phyloP scores from a whole-genome alignment of 2,113 vertebrate genomes.

The Oryzias celebensis region DNA sequence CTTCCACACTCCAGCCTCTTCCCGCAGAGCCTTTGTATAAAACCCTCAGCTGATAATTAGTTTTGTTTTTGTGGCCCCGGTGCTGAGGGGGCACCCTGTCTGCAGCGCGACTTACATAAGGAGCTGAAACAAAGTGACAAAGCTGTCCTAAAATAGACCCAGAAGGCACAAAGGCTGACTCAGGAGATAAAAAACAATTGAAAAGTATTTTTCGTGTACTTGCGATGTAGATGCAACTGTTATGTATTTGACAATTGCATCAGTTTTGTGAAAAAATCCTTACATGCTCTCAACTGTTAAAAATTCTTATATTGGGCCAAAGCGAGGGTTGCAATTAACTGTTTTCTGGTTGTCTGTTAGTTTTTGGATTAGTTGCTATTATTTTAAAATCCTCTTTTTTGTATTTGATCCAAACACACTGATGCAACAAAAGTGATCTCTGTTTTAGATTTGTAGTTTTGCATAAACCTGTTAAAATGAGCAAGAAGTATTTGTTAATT shows the following conservation, averaged over 20 bases:
- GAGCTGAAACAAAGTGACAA: constrained; percentile 31
- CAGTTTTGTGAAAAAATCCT: not conserved
- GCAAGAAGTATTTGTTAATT: too few relatives aligned
- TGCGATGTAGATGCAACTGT: constrained; percentile 5
- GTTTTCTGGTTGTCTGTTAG: too few relatives aligned
- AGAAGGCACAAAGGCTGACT: constrained; percentile 20
- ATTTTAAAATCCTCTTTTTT: too few relatives aligned
- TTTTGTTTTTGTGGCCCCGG: constrained; percentile 39
- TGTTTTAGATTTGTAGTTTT: too few relatives aligned
- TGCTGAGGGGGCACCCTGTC: constrained; percentile 23
- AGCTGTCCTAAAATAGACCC: constrained; percentile 35
- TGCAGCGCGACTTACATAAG: constrained; percentile 19
- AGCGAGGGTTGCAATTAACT: too few relatives aligned
- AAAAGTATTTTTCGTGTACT: constrained; percentile 11
- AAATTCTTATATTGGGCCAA: too few relatives aligned
- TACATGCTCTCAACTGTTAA: too few relatives aligned
- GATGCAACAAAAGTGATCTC: too few relatives aligned
- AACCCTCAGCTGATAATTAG: constrained; percentile 51
- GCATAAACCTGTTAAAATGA: too few relatives aligned
- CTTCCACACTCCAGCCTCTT: not conserved
- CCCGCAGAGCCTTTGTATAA: constrained; percentile 4
- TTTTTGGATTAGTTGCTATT: too few relatives aligned
- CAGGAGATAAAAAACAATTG: constrained; percentile 23
- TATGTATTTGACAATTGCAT: not conserved
- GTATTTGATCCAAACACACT: too few relatives aligned